A percentile compares a stretch with the other conserved stretches of the same genome.
phyloP scores from a whole-genome alignment of 2,113 vertebrate species.

The Arothron firmamentum region DNA sequence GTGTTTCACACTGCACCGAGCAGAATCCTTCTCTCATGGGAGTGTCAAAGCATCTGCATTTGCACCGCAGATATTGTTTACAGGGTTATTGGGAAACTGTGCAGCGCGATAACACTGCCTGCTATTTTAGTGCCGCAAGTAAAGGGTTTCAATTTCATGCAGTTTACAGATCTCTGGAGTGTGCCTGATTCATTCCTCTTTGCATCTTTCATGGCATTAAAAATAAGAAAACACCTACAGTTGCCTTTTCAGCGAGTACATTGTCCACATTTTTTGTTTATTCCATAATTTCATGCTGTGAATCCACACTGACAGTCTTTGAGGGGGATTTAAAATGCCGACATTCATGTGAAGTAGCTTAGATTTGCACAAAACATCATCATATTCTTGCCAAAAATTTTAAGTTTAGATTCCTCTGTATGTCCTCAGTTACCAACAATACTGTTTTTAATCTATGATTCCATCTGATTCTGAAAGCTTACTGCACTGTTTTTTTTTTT shows the following conservation, averaged over 20 bases:
- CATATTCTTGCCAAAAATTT: conserved; percentile 19
- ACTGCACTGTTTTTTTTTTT: conserved; percentile 8
- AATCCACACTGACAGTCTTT: too few species aligned
- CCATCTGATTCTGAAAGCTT: conserved; percentile 25
- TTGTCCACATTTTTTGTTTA: too few species aligned
- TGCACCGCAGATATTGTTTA: conserved; percentile 36
- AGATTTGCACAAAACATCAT: background rate
- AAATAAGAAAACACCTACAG: background rate
- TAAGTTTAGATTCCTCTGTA: conserved; percentile 21
- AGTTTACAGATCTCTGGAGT: conserved; percentile 25
- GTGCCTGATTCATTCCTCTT: conserved; percentile 19
- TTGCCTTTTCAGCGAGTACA: too few species aligned
- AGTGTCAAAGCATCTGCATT: conserved; percentile 52
- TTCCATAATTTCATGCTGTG: too few species aligned
- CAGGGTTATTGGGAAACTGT: conserved; percentile 12
- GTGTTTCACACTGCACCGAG: conserved; percentile 42
- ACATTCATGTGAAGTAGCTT: too few species aligned
- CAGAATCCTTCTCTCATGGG: conserved; percentile 39
- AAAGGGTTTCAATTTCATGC: conserved; percentile 14
- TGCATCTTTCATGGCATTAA: background rate
- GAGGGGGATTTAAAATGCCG: too few species aligned
- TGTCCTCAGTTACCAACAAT: conserved; percentile 12
- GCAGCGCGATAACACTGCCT: conserved; percentile 6
- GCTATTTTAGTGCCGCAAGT: conserved; percentile 23
- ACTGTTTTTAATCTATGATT: conserved; percentile 49